Base-by-base conservation (phyloP, 2,113 vertebrate species). In the Rhea americana region DNA sequence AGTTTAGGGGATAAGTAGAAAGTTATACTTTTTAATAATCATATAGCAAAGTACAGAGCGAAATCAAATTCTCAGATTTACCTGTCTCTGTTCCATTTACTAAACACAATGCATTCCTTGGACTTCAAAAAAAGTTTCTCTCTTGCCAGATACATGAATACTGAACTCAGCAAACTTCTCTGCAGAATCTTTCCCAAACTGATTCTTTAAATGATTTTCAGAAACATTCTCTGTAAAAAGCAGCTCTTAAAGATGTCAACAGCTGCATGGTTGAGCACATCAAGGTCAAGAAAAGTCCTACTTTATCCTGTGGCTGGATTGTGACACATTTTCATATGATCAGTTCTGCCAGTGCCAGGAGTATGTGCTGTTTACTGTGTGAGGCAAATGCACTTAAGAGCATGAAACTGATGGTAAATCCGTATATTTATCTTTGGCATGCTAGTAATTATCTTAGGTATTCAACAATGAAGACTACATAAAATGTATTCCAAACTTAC, bases 341-440 rank as follows among this genome's bases (percentile, higher is more conserved):
- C 87, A 39, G 10, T 76, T 82, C 77, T 84, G 85, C 45, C 66
- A 86, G 55, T 89, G 58, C 66, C 74, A 80, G 86, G 50, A 91
- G 68, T 63, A 66, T 0, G 0, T 43, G 19, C 48, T 24, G 45
- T 0, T 0, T 3, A 63, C 4, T 17, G 26, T 70, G 58, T 0
- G 0, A 91, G 77, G 68, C 67, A 90, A 19, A 45, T 37, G 37
- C n/a, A 20, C n/a, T 79, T 58, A 62, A 62, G 25, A 87, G 81
- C 55, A 81, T 66, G 55, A 82, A 90, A 83, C 8, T 2, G 13
- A 70, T 32, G 13, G 63, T 32, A 82, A 84, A 70, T 79, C 79
- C 43, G 61, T 32, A 5, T 48, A 58, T 53, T 77, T 83, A 39
- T 30, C 32, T 58, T 86, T 70, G 22, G 61, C 22, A 70, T 68